Evolutionary conservation across 2,888 invertebrate species (phyloP), one percentile per base, ranked within the genome.

Genomic region (Dynastes hyllus): DNA sequence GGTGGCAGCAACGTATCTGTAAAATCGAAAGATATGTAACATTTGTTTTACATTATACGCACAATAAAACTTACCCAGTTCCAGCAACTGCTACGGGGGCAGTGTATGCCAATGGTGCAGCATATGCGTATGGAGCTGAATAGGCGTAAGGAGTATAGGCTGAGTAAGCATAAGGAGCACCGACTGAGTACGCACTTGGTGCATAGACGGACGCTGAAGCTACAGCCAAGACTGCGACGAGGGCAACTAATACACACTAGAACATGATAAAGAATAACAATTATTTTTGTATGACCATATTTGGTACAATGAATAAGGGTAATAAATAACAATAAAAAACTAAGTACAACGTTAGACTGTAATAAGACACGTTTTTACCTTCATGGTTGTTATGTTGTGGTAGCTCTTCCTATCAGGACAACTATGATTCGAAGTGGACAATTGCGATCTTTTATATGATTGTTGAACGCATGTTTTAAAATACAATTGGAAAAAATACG

Each of bases 1-100:
- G 27, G 90, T 91, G 82, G 91, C 91, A 77, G 91, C 91, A 71
- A 91, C 91, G 84, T 91, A 91, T 83, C 89, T 89, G 16, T 55
- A 16, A n/a, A 55, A 1, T 13, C 13, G 16, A n/a, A 81, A 45
- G 45, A 0, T 37, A 5, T 5, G 5, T 5, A 37, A 37, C 32
- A 37, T 22, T 22, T 22, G 32, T 37, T 37, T 11, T 45, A 45
- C 45, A 8, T 45, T 45, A 2, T 70, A 83, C 84, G 81, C 80
- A 51, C 65, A 75, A 55, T 73, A 40, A 58, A 50, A 11, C 78
- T 73, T 78, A 75, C 78, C 78, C 78, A 37, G 78, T 73, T 73
- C 73, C 73, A 11, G 16, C 61, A 55, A 73, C 73, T 45, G 73
- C 78, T 53, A 73, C 78, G 13, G 78, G 77, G 9, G 77, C 77